A percentile compares a stretch with the other conserved stretches of the same genome.
Evolutionary conservation across 2,113 vertebrate species (phyloP).

Genomic region (Noturus placidus): DNA sequence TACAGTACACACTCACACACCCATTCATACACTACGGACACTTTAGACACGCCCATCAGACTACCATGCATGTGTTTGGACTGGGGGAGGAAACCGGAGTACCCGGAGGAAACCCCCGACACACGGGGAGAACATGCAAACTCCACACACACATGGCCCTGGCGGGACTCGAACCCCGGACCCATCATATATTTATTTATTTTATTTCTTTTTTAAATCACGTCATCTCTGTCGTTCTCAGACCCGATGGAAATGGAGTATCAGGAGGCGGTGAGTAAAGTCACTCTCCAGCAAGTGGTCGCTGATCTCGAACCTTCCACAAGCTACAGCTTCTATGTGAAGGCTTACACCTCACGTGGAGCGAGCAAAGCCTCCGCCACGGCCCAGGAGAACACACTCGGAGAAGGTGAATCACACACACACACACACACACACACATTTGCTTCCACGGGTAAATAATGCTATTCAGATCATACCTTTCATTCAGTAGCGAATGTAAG

Average conservation of each 20-base stretch:
- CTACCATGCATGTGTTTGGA: no score
- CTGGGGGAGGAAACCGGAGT: no score
- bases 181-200: neutral
- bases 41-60: no score
- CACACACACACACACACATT: neutral
- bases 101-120: no score
- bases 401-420: constrained; percentile 83
- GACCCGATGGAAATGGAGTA: constrained; percentile 92
- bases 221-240: constrained; percentile 54
- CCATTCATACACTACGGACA: no score
- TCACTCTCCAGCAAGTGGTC: constrained; percentile 89
- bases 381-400: constrained; percentile 83
- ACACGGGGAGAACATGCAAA: no score
- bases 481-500: neutral
- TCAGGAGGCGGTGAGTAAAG: constrained; percentile 95
- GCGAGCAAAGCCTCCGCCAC: constrained; percentile 88
- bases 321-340: constrained; percentile 94
- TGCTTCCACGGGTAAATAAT: neutral
- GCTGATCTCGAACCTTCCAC: constrained; percentile 93
- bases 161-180: no score
- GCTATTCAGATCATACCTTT: neutral
- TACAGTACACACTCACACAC: no score
- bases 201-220: no score
- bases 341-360: constrained; percentile 93
- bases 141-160: no score